Evolutionary conservation across 2,797 vertebrate species (phyloP).

Genomic region (Tinamus major): DNA sequence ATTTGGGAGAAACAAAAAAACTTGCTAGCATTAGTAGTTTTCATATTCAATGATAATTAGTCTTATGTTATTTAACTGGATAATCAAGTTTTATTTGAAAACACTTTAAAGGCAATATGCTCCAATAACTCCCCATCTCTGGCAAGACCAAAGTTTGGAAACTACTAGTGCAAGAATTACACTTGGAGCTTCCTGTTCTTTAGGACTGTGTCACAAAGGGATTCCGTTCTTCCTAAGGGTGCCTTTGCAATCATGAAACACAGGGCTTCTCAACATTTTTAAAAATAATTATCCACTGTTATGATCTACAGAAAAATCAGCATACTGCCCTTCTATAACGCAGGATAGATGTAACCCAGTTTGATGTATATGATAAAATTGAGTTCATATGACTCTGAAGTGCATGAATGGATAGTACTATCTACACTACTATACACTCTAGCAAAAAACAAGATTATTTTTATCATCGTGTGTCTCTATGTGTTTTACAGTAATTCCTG

Average conservation of each 20-base stretch:
- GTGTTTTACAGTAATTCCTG: background rate
- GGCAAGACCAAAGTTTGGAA: background rate
- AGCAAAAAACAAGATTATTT: background rate
- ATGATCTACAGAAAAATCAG: accelerated
- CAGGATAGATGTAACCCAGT: background rate
- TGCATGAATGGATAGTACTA: background rate
- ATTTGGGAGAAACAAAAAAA: accelerated
- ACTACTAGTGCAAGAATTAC: background rate
- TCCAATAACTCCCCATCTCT: background rate
- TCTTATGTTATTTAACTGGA: background rate
- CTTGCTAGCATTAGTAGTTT: background rate
- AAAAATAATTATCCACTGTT: background rate
- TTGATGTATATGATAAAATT: background rate
- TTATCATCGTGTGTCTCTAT: background rate
- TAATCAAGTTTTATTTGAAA: background rate
- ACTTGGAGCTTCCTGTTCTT: background rate
- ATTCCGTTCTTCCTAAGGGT: accelerated
- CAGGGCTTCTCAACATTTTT: accelerated
- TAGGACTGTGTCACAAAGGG: accelerated
- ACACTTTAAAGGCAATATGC: background rate
- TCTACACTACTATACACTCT: background rate
- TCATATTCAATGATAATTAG: background rate
- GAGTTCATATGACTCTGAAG: accelerated
- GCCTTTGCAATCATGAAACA: accelerated
- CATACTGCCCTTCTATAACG: background rate